Conservation (phyloP, 1,140 invertebrate species). For the Calliphora vicina region DNA sequence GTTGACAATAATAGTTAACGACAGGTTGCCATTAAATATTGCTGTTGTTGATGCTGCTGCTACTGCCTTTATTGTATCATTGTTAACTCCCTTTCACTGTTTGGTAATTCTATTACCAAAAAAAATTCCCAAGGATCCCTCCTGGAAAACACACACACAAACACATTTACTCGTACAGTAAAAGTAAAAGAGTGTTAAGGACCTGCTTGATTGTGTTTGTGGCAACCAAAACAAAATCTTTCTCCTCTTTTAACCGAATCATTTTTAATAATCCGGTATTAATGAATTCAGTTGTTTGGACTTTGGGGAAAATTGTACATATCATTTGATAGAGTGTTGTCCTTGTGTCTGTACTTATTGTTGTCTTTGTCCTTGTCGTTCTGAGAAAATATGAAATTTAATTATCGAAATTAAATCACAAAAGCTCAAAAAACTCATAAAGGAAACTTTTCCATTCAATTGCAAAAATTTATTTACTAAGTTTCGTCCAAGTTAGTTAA, state of each 20-base stretch:
- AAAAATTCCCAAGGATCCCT: not conserved
- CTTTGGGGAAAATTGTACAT: not conserved
- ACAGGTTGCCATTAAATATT: slow-evolving; percentile 11
- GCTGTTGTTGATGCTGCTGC: not conserved
- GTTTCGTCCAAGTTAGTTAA: not conserved
- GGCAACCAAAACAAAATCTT: not conserved
- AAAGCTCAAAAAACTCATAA: not conserved
- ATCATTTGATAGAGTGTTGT: not conserved
- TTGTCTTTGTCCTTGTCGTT: too few species aligned
- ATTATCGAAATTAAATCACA: not conserved
- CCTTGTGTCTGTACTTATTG: not conserved
- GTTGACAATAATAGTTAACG: slow-evolving; percentile 15
- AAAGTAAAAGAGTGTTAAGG: not conserved
- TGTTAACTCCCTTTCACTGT: not conserved
- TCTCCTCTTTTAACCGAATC: not conserved
- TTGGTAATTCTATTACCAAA: not conserved
- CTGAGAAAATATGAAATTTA: not conserved
- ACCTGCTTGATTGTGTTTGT: not conserved
- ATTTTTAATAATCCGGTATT: not conserved
- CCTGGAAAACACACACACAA: not conserved
- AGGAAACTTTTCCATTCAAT: not conserved
- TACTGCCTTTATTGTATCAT: not conserved
- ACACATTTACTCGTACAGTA: not conserved
- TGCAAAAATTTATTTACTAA: not conserved
- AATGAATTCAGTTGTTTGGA: not conserved